Evolutionary conservation across 2,797 vertebrate genomes (phyloP).

Genomic region (Sardinella longiceps): DNA sequence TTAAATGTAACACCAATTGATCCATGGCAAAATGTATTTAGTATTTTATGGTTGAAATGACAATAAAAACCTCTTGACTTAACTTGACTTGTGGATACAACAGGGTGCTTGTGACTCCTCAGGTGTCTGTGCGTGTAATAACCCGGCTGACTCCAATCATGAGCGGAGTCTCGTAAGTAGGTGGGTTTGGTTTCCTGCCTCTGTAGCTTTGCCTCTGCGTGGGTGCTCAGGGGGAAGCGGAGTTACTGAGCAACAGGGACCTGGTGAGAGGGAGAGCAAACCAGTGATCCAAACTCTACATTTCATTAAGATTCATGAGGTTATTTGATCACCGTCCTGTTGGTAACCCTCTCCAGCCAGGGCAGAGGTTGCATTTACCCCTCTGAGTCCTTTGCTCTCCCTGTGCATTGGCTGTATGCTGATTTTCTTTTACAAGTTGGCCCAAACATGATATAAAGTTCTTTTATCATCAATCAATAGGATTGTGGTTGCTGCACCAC

Average conservation of each 20-base stretch:
- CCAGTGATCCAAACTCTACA: not conserved
- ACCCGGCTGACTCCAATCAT: not conserved
- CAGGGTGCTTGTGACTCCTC: slow-evolving; percentile 4
- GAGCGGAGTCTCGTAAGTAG: not conserved
- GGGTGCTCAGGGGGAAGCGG: not conserved
- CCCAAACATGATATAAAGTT: not conserved
- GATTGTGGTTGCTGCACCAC: no score
- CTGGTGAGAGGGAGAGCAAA: not conserved
- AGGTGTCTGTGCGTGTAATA: not conserved
- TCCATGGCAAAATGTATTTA: no score
- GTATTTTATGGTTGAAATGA: no score
- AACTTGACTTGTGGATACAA: no score
- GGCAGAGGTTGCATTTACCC: not conserved
- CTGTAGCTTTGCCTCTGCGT: not conserved
- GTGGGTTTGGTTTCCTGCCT: not conserved
- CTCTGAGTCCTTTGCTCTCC: not conserved
- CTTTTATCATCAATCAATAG: no score
- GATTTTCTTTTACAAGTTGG: not conserved
- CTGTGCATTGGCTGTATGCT: not conserved
- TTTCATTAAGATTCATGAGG: slow-evolving; percentile 18
- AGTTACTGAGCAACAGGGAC: not conserved
- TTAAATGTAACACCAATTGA: no score
- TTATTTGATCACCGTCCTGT: not conserved
- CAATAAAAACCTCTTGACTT: no score
- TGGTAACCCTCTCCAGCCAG: not conserved